Percentiles rank a stretch among this genome's conserved stretches.
phyloP scores from a whole-genome alignment of 2,888 invertebrate species.

The Euplexia lucipara region DNA sequence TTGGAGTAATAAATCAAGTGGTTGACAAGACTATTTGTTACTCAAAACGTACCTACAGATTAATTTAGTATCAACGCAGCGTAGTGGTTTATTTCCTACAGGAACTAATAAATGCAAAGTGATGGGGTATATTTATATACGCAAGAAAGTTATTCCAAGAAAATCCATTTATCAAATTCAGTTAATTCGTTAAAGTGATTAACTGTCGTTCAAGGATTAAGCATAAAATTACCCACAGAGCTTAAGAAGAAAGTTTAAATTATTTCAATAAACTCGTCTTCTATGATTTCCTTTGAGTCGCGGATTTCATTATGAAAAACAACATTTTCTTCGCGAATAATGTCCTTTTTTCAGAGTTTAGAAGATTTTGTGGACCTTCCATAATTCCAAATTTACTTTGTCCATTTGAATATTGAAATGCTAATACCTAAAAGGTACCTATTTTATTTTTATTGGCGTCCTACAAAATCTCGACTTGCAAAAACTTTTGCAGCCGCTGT shows the following conservation, averaged over 20 bases:
- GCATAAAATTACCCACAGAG: constrained; percentile 1
- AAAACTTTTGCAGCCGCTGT: constrained; percentile 58
- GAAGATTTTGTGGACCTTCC: constrained; percentile 11
- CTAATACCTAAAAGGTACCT: constrained; percentile 48
- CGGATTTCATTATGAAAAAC: constrained; percentile 28
- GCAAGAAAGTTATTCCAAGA: not conserved
- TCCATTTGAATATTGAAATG: constrained; percentile 55
- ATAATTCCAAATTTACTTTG: constrained; percentile 50
- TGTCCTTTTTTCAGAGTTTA: constrained; percentile 18
- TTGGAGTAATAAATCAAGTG: constrained; percentile 58
- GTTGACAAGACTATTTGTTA: constrained; percentile 21
- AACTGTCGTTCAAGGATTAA: not conserved
- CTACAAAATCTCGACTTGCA: constrained; percentile 46
- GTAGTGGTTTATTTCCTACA: not conserved
- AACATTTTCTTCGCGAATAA: constrained; percentile 29
- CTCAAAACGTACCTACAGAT: constrained; percentile 11
- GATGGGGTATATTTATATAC: too few species aligned
- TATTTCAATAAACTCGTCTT: constrained; percentile 23
- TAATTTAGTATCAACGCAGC: too few species aligned
- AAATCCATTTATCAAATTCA: constrained; percentile 7
- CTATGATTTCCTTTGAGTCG: constrained; percentile 16
- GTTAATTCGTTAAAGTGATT: constrained; percentile 5
- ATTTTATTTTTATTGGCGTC: constrained; percentile 56
- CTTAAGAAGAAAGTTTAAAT: constrained; percentile 19
- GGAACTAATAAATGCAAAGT: too few species aligned